Base-by-base conservation (phyloP, 2,797 vertebrate species). In the Gymnocypris eckloni region DNA sequence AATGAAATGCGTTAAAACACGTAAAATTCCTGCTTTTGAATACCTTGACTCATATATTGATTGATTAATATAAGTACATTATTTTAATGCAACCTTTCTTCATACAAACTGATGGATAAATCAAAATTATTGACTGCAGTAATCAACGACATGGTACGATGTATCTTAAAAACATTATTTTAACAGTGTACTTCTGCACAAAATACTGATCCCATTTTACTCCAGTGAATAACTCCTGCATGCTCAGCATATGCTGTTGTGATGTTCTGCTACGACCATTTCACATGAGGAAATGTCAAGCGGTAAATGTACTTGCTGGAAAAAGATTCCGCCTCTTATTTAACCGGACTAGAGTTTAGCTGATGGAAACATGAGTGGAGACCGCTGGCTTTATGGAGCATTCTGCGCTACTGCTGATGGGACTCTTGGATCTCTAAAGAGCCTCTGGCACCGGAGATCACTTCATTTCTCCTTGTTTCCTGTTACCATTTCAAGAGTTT, bases 351-450 rank as follows among this genome's bases (percentile, higher is more conserved):
- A 67, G 20, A 73, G 71, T 72, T 78, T 37, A 76, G 43, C 59
- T 28, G 69, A 64, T 78, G 50, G 86, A 83, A n/a, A 75, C 66
- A 59, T 81, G 48, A 73, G 81, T 67, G 39, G 79, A 70, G 82
- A 66, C 28, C 5, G 28, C 37, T 59, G 16, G 83, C 37, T 79
- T 86, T 71, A 87, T 88, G 70, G 66, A 64, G 37, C 64, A 52
- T 37, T 56, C 79, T 76, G 18, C 4, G 20, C 82, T 72, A 80
- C 80, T 86, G 56, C 67, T 81, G 67, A 61, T 50, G 86, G 84
- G 77, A 69, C 64, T 81, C 64, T 78, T 71, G 54, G 76, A 69
- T 67, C 75, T 28, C 61, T 72, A 50, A 16, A 20, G 41, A 7
- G 18, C 50, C 70, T 72, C 56, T 81, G 86, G 75, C 81, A 83